A percentile compares a stretch with the other conserved stretches of the same genome.
phyloP scores from a whole-genome alignment of 2,888 invertebrate genomes.

The Dromius quadrimaculatus region DNA sequence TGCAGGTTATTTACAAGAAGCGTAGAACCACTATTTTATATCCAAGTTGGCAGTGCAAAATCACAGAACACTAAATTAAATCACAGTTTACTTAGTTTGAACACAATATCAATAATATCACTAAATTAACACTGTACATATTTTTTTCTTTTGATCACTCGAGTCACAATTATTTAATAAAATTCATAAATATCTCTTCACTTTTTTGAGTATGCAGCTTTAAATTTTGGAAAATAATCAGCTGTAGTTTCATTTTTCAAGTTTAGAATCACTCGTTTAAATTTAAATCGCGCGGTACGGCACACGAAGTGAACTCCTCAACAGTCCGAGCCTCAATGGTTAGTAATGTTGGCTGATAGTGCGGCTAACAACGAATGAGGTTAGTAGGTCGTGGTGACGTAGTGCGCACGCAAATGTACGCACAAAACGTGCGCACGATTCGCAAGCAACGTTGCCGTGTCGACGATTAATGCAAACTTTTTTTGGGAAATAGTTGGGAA shows the following conservation, averaged over 20 bases:
- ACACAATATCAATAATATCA: slow-evolving; percentile 8
- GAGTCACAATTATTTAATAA: neutral
- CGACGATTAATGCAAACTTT: slow-evolving; percentile 74
- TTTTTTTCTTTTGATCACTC: neutral
- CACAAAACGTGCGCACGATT: slow-evolving; percentile 53
- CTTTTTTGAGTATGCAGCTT: slow-evolving; percentile 39
- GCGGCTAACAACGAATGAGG: slow-evolving; percentile 73
- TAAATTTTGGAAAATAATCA: slow-evolving; percentile 51
- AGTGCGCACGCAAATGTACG: slow-evolving; percentile 53
- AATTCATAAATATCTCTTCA: neutral
- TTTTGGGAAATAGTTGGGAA: neutral
- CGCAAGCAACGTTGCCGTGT: slow-evolving; percentile 80
- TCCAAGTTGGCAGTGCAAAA: slow-evolving; percentile 3
- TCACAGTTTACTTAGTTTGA: slow-evolving; percentile 10
- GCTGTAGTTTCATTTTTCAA: slow-evolving; percentile 55
- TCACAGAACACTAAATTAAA: neutral
- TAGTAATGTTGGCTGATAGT: slow-evolving; percentile 62
- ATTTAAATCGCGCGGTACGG: slow-evolving; percentile 55
- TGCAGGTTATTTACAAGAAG: neutral
- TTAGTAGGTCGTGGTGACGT: slow-evolving; percentile 79
- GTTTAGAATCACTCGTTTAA: slow-evolving; percentile 70
- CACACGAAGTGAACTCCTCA: slow-evolving; percentile 21
- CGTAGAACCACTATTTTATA: neutral
- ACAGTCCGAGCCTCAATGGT: slow-evolving; percentile 64
- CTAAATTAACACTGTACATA: slow-evolving; percentile 12